These are phyloP conservation scores for Cynocephalus volans DNA, from an alignment of 2,113 vertebrate species.

Conservation along the genomic window DNA sequence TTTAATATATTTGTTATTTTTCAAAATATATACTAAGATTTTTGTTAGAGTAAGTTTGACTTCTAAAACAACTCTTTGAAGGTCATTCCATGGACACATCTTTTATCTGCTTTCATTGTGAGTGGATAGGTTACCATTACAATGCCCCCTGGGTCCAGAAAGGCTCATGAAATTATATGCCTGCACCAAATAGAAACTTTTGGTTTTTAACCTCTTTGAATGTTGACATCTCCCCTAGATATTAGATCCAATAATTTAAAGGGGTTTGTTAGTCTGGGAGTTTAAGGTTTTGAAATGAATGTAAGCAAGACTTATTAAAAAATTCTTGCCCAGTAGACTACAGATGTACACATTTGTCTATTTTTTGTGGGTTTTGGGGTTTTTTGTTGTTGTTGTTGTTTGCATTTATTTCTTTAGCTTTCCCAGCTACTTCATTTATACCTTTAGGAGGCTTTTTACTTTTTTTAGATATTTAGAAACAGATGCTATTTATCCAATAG, in stretches of 20 bases:
- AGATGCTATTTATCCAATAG: neutral
- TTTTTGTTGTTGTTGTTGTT: too few relatives aligned
- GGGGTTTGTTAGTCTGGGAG: neutral
- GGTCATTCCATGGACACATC: neutral
- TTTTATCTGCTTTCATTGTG: neutral
- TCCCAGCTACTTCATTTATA: neutral
- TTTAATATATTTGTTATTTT: neutral
- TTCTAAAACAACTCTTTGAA: neutral
- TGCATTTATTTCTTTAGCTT: neutral
- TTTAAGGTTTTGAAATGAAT: slow-evolving; percentile 22
- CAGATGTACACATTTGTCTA: neutral
- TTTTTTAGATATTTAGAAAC: neutral
- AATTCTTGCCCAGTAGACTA: neutral
- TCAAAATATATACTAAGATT: neutral
- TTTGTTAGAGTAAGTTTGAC: neutral
- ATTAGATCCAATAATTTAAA: neutral
- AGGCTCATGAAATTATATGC: neutral
- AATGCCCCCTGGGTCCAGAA: neutral
- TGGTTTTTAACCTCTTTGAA: neutral
- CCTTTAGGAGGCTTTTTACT: neutral
- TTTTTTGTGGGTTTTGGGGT: too few relatives aligned
- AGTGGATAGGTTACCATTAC: neutral
- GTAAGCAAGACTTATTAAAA: neutral
- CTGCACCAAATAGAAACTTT: neutral
- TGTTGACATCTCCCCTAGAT: neutral